Evolutionary conservation across 92 coral and sea anemone species (phyloP).

Genomic region (Metridium senile): DNA sequence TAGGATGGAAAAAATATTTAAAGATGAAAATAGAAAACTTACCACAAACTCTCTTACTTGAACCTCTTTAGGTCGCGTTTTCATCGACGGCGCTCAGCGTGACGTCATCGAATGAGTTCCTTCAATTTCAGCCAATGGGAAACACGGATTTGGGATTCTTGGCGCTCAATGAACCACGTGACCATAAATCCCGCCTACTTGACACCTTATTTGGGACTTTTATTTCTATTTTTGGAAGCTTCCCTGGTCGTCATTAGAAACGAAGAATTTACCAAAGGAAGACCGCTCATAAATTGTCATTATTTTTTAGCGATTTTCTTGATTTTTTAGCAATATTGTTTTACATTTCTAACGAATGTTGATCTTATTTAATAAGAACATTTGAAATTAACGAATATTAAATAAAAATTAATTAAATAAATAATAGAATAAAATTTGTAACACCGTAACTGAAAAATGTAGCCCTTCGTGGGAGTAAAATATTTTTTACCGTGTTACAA

Average conservation of each 20-base stretch:
- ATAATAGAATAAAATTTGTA: too few relatives aligned
- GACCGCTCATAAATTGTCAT: not conserved
- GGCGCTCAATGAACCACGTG: constrained; percentile 90
- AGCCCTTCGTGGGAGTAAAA: too few relatives aligned
- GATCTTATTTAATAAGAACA: too few relatives aligned
- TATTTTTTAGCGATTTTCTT: not conserved
- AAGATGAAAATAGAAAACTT: constrained; percentile 77
- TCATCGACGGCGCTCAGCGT: constrained; percentile 76
- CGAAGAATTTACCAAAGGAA: constrained; percentile 19
- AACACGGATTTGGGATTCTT: constrained; percentile 67
- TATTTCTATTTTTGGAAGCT: constrained; percentile 58
- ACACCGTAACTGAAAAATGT: too few relatives aligned
- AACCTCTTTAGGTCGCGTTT: constrained; percentile 74
- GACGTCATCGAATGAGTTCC: constrained; percentile 83
- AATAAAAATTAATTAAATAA: too few relatives aligned
- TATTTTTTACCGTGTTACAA: too few relatives aligned
- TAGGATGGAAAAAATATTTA: constrained; percentile 75
- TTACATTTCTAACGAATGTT: too few relatives aligned
- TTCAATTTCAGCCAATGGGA: constrained; percentile 63
- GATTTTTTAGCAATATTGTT: too few relatives aligned
- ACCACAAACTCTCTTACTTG: constrained; percentile 60
- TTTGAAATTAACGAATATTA: too few relatives aligned
- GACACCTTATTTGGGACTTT: constrained; percentile 70
- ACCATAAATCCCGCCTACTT: constrained; percentile 77
- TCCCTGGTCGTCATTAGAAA: constrained; percentile 11